Percentiles rank a stretch among this genome's conserved stretches.
These are phyloP conservation scores for Callyntrura guangdongensis DNA, from an alignment of 2,888 invertebrate species.

Conservation along the genomic window DNA sequence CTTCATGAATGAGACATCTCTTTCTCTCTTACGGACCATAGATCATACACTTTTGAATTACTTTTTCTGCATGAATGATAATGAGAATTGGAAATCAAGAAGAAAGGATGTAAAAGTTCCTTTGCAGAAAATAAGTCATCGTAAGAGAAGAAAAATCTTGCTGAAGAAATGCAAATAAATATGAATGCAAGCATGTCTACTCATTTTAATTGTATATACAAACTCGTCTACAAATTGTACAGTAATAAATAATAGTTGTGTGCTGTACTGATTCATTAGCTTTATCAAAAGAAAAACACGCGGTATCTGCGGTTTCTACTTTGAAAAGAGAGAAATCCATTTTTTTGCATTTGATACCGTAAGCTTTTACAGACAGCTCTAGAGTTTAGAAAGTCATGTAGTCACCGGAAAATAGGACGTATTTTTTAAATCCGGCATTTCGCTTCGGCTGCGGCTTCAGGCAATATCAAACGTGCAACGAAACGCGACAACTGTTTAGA, in stretches of 20 bases:
- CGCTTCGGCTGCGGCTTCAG: no score
- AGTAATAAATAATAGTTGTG: not conserved
- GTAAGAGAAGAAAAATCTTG: not conserved
- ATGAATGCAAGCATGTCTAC: not conserved
- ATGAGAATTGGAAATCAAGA: conserved; percentile 66
- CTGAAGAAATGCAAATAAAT: not conserved
- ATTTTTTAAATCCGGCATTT: no score
- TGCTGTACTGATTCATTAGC: no score
- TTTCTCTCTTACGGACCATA: conserved; percentile 68
- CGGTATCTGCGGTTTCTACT: no score
- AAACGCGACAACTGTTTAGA: no score
- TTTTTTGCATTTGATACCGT: no score
- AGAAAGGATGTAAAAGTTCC: not conserved
- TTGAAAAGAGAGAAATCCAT: no score
- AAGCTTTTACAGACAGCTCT: no score
- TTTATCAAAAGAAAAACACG: no score
- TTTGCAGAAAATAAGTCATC: not conserved
- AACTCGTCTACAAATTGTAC: not conserved
- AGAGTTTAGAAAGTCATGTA: no score
- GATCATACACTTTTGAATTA: conserved; percentile 71
- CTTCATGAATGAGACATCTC: conserved; percentile 44
- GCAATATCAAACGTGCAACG: no score
- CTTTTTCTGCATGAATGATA: conserved; percentile 65
- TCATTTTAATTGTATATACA: not conserved
- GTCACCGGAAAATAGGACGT: no score